A percentile compares a stretch with the other conserved stretches of the same genome.
Evolutionary conservation across 1,140 invertebrate species (phyloP).

Genomic region (Hermetia illucens): DNA sequence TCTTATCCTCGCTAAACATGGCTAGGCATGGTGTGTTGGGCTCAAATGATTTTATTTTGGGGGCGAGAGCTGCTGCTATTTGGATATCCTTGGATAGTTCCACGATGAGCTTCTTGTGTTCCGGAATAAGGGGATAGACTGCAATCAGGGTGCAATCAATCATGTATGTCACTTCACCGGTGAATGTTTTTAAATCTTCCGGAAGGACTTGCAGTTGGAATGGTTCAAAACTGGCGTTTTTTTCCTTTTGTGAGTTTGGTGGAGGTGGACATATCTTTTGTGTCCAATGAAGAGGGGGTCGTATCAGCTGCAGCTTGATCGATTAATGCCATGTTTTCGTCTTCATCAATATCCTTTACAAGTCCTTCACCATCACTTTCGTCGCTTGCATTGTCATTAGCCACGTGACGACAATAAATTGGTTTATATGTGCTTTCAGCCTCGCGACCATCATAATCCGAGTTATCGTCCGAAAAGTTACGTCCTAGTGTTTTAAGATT

Average conservation of each 20-base stretch:
- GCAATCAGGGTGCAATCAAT: constrained; percentile 15
- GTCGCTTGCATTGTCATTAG: not conserved
- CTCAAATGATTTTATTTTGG: constrained; percentile 7
- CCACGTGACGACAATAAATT: too few relatives aligned
- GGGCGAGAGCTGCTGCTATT: constrained; percentile 9
- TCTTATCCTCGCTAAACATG: constrained; percentile 13
- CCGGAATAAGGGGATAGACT: constrained; percentile 15
- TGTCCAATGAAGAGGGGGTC: constrained; percentile 9
- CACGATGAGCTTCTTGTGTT: constrained; percentile 15
- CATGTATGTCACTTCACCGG: constrained; percentile 14
- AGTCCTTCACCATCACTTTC: constrained; percentile 6
- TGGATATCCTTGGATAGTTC: constrained; percentile 13
- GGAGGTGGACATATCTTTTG: constrained; percentile 14
- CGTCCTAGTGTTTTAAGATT: too few relatives aligned
- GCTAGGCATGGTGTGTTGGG: constrained; percentile 15
- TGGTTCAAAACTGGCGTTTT: constrained; percentile 8
- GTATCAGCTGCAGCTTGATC: not conserved
- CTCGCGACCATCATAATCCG: too few relatives aligned
- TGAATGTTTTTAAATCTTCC: constrained; percentile 13
- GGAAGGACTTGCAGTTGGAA: constrained; percentile 17
- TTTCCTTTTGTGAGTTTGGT: constrained; percentile 15
- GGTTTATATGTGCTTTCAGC: too few relatives aligned
- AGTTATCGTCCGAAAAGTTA: too few relatives aligned
- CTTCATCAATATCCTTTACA: constrained; percentile 10
- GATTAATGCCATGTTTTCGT: not conserved